Conservation (phyloP, 2,797 vertebrate genomes). For the Acrocephalus scirpaceus region DNA sequence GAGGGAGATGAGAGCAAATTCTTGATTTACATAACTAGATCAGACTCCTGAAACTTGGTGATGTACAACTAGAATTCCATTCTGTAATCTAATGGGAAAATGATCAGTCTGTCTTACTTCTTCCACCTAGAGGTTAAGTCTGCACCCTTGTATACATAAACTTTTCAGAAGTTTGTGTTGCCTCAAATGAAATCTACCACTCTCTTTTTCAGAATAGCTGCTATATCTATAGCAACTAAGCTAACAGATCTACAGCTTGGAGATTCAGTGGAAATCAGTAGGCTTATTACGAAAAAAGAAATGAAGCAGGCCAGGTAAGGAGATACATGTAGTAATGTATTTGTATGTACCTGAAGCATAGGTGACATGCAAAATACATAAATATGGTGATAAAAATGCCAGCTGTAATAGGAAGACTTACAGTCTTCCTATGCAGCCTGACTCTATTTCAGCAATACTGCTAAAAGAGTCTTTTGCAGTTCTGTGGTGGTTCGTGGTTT, state of each 20-base stretch:
- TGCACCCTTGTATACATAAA: background rate
- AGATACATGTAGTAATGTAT: background rate
- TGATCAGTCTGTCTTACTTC: accelerated
- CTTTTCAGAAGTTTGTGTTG: background rate
- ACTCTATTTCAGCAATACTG: background rate
- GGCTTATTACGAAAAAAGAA: slow-evolving; percentile 94
- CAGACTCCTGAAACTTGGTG: background rate
- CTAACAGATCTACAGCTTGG: slow-evolving; percentile 95
- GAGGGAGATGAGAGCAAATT: background rate
- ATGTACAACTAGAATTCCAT: background rate
- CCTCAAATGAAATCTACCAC: background rate
- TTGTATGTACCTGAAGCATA: background rate
- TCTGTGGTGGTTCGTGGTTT: background rate
- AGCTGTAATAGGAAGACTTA: background rate
- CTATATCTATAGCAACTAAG: slow-evolving; percentile 94
- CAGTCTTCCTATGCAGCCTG: background rate
- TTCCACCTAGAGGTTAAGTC: background rate
- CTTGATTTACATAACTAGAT: background rate
- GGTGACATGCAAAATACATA: background rate
- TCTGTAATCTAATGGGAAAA: background rate
- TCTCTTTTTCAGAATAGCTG: slow-evolving; percentile 85
- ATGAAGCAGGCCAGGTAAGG: slow-evolving; percentile 89
- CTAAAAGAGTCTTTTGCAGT: background rate
- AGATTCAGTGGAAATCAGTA: slow-evolving; percentile 92
- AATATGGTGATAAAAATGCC: background rate